Percentiles rank a stretch among this genome's conserved stretches.
These are phyloP conservation scores for Paedocypris micromegethes DNA, from an alignment of 2,797 vertebrate species.

Conservation along the genomic window DNA sequence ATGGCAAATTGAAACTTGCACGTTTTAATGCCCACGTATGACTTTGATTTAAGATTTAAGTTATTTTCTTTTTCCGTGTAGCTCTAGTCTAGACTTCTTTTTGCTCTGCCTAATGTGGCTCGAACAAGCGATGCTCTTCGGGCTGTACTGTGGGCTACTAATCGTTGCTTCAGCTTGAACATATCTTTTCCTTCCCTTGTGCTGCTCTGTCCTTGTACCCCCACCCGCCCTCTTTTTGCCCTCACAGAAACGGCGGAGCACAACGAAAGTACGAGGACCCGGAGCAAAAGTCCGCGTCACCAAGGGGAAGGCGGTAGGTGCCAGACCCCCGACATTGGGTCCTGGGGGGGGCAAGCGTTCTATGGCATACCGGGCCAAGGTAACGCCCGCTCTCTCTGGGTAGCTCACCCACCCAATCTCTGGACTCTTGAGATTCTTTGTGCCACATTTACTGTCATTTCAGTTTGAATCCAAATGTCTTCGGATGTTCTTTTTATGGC, in stretches of 20 bases:
- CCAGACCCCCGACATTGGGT: constrained; percentile 53
- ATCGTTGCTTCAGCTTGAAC: constrained; percentile 49
- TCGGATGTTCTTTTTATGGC: constrained; percentile 7
- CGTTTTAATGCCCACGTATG: not conserved
- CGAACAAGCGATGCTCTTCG: constrained; percentile 3
- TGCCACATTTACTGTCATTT: not conserved
- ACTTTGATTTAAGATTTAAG: too few relatives aligned
- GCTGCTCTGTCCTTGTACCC: not conserved
- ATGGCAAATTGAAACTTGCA: not conserved
- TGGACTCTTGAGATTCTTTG: constrained; percentile 14
- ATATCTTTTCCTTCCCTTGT: constrained; percentile 22
- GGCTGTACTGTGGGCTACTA: constrained; percentile 42
- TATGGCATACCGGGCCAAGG: constrained; percentile 76
- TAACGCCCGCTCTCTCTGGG: constrained; percentile 53
- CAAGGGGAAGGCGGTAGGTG: constrained; percentile 63
- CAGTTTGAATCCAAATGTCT: not conserved
- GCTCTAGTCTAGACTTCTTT: not conserved
- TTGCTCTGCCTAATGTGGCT: constrained; percentile 27
- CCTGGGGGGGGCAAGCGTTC: constrained; percentile 65
- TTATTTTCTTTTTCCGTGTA: not conserved
- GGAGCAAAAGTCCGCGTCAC: constrained; percentile 65
- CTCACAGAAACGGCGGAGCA: constrained; percentile 68
- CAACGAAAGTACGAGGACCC: constrained; percentile 60
- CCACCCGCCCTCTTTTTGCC: constrained; percentile 24
- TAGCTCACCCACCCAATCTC: constrained; percentile 29